phyloP scores from a whole-genome alignment of 2,888 invertebrate genomes.

The Epistrophe eligans region DNA sequence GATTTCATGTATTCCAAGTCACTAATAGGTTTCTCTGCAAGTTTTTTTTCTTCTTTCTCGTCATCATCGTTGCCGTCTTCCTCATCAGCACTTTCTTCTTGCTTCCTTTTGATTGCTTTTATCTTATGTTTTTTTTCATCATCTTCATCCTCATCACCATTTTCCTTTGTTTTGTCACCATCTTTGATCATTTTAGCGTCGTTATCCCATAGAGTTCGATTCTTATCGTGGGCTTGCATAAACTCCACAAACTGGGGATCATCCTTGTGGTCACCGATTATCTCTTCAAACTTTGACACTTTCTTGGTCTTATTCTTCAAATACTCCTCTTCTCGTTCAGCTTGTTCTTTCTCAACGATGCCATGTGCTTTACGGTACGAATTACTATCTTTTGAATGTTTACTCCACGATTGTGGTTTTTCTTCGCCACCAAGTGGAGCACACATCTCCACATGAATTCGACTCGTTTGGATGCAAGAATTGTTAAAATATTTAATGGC shows the following conservation, averaged over 20 bases:
- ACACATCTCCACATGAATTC: constrained; percentile 91
- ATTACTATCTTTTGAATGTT: constrained; percentile 92
- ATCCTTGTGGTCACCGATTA: constrained; percentile 91
- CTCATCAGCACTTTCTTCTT: constrained; percentile 78
- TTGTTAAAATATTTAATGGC: constrained; percentile 93
- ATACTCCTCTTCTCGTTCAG: constrained; percentile 78
- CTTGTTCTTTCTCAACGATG: constrained; percentile 80
- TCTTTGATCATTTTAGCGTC: constrained; percentile 82
- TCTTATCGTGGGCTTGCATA: constrained; percentile 91
- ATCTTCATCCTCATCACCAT: constrained; percentile 76
- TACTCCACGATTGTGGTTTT: constrained; percentile 97
- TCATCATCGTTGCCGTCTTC: constrained; percentile 76
- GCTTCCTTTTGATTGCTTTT: constrained; percentile 79
- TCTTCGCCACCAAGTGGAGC: constrained; percentile 88
- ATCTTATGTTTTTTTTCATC: constrained; percentile 80
- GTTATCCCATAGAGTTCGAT: constrained; percentile 85
- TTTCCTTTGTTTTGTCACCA: constrained; percentile 80
- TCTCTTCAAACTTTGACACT: constrained; percentile 86
- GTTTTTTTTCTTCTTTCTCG: constrained; percentile 84
- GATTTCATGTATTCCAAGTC: constrained; percentile 92
- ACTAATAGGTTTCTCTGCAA: constrained; percentile 89
- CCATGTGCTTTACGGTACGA: constrained; percentile 84
- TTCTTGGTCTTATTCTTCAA: constrained; percentile 78
- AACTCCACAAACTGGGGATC: constrained; percentile 96
- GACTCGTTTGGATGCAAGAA: constrained; percentile 92